A percentile compares a stretch with the other conserved stretches of the same genome.
phyloP scores from a whole-genome alignment of 2,888 invertebrate genomes.

The Cinara cedri region DNA sequence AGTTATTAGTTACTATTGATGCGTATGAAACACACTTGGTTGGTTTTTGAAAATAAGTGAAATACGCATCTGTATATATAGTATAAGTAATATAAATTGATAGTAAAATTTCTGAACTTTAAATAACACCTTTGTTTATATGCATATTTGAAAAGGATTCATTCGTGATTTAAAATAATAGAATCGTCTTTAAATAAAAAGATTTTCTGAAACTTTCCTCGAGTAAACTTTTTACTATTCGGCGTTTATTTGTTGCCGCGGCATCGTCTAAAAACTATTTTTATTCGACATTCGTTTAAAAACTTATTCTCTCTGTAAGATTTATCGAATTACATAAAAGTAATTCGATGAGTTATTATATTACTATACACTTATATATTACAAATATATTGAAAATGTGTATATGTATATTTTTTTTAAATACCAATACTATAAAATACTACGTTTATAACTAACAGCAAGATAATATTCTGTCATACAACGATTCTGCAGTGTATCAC shows the following conservation, averaged over 20 bases:
- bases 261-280: not conserved
- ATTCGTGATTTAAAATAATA: not conserved
- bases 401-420: not conserved
- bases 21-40: too few species aligned
- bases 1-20: too few species aligned
- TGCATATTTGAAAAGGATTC: not conserved
- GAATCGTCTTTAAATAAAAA: not conserved
- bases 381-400: not conserved
- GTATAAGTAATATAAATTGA: not conserved
- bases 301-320: not conserved
- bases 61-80: too few species aligned
- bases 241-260: not conserved
- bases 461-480: too few species aligned
- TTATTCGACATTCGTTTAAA: slow-evolving; percentile 18
- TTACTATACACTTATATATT: too few species aligned
- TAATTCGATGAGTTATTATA: not conserved
- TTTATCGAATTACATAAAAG: not conserved
- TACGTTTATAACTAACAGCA: too few species aligned
- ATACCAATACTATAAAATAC: too few species aligned
- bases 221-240: slow-evolving; percentile 11
- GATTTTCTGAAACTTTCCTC: not conserved
- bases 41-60: too few species aligned
- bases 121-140: not conserved
- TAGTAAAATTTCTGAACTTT: not conserved
- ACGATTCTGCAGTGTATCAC: too few species aligned